These are phyloP conservation scores for Aradophagus sp. DNA, from an alignment of 1,140 invertebrate genomes.

Conservation along the genomic window DNA sequence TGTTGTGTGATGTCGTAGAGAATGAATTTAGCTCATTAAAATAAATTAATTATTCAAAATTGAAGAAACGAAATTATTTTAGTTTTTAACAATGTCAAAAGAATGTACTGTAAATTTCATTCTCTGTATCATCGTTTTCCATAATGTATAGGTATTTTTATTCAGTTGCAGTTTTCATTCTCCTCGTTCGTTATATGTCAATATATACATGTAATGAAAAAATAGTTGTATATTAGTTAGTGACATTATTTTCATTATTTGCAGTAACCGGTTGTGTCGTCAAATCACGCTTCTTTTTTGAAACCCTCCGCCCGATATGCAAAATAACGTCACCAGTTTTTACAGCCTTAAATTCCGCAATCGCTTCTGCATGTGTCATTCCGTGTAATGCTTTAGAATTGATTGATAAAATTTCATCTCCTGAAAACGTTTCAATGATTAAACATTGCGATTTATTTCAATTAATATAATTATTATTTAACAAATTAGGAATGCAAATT, in stretches of 20 bases:
- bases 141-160: not conserved
- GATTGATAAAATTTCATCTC: constrained; percentile 93
- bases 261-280: constrained; percentile 43
- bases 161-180: constrained; percentile 10
- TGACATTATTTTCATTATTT: constrained; percentile 15
- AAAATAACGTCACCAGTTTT: constrained; percentile 89
- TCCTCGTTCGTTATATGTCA: not conserved
- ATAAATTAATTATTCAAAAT: too few species aligned
- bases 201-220: not conserved
- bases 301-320: constrained; percentile 82
- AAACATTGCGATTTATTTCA: too few species aligned
- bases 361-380: constrained; percentile 90
- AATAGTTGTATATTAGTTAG: constrained; percentile 4
- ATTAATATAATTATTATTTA: too few species aligned
- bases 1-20: too few species aligned
- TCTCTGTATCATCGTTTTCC: too few species aligned
- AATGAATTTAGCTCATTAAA: too few species aligned
- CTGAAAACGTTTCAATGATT: constrained; percentile 73
- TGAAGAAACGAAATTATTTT: too few species aligned
- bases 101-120: too few species aligned
- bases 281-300: constrained; percentile 69
- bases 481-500: too few species aligned
- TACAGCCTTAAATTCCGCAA: constrained; percentile 91
- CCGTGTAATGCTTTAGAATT: constrained; percentile 88
- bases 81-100: too few species aligned